A percentile compares a stretch with the other conserved stretches of the same genome.
Evolutionary conservation across 2,113 vertebrate genomes (phyloP).

Genomic region (Podiceps cristatus): DNA sequence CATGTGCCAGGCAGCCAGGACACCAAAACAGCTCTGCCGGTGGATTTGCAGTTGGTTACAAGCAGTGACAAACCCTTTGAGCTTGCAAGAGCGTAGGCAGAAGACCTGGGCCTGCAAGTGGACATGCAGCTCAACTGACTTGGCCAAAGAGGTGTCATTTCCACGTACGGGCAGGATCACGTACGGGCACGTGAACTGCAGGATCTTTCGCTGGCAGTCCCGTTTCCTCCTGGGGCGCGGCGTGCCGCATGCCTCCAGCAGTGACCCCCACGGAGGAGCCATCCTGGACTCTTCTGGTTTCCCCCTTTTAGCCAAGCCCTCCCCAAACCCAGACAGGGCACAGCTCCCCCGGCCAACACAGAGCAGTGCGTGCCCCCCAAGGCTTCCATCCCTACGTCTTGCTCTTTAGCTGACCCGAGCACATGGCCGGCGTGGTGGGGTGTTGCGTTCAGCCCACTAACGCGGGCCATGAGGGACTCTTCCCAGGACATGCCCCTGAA

Average conservation of each 20-base stretch:
- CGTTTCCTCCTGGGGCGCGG: background rate
- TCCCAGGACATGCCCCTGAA: background rate
- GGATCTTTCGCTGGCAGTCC: background rate
- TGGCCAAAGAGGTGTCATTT: too few relatives aligned
- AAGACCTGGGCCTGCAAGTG: too few relatives aligned
- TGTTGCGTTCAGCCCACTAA: background rate
- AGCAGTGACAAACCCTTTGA: too few relatives aligned
- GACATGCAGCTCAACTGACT: too few relatives aligned
- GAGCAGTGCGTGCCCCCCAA: background rate
- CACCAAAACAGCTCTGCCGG: too few relatives aligned
- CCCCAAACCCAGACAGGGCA: background rate
- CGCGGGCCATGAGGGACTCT: background rate
- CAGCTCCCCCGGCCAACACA: rapidly evolving
- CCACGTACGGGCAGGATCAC: too few relatives aligned
- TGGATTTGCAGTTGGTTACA: too few relatives aligned
- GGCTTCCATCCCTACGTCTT: background rate
- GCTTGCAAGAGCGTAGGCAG: too few relatives aligned
- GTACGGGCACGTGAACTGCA: too few relatives aligned
- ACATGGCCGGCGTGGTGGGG: rapidly evolving
- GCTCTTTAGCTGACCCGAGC: background rate
- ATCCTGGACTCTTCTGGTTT: background rate
- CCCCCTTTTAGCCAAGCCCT: background rate
- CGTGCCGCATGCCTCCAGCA: rapidly evolving
- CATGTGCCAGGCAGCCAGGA: too few relatives aligned
- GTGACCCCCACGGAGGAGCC: background rate